phyloP scores from a whole-genome alignment of 2,888 invertebrate species.

The Eledone cirrhosa region DNA sequence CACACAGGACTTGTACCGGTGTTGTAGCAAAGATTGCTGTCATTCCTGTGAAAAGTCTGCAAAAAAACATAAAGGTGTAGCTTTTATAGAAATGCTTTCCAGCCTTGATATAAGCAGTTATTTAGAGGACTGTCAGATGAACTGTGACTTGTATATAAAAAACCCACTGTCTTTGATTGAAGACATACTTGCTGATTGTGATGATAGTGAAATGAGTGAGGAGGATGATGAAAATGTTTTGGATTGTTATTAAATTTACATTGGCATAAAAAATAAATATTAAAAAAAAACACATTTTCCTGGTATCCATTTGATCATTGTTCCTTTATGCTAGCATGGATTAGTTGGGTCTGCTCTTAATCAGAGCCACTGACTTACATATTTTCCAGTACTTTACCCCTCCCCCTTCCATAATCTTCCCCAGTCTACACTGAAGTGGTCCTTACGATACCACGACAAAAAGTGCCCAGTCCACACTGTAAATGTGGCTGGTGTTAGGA shows the following conservation, averaged over 20 bases:
- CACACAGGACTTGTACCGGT: not conserved
- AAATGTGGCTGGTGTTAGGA: too few species aligned
- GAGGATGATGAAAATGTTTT: slow-evolving; percentile 40
- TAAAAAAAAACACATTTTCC: too few species aligned
- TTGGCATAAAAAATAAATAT: not conserved
- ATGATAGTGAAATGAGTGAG: slow-evolving; percentile 25
- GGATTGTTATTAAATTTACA: slow-evolving; percentile 39
- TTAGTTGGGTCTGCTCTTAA: too few species aligned
- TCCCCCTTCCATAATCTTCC: too few species aligned
- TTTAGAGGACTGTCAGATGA: slow-evolving; percentile 18
- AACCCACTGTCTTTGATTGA: slow-evolving; percentile 41
- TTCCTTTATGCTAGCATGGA: too few species aligned
- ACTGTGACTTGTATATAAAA: slow-evolving; percentile 38
- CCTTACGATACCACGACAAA: too few species aligned
- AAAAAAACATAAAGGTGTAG: not conserved
- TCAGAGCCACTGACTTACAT: too few species aligned
- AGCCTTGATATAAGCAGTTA: slow-evolving; percentile 29
- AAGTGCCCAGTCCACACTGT: too few species aligned
- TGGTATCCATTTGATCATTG: too few species aligned
- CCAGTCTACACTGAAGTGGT: too few species aligned
- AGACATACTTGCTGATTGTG: slow-evolving; percentile 39
- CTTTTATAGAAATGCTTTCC: slow-evolving; percentile 9
- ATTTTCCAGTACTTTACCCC: too few species aligned
- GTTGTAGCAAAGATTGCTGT: slow-evolving; percentile 13
- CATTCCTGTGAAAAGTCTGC: not conserved